Evolutionary conservation across 2,797 vertebrate genomes (phyloP), one percentile per base, ranked within the genome.

Genomic region (Melanotaenia boesemani): DNA sequence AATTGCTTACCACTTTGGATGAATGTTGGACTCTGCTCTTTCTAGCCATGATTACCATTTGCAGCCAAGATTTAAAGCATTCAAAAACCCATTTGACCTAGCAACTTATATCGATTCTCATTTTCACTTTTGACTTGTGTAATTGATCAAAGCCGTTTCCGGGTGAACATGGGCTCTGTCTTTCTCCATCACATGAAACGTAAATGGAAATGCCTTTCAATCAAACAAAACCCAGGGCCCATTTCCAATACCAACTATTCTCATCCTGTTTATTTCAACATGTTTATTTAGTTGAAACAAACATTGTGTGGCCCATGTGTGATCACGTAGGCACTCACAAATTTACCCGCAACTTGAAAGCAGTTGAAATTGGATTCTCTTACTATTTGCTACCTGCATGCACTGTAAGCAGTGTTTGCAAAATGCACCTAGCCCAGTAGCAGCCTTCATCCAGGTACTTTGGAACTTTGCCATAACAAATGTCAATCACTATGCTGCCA

Each of bases 111-210:
- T 75, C 58, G 56, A 80, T 70, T 62, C 2, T 72, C 79, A 18
- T 32, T 74, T 71, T 72, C 16, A 34, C 24, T 48, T 84, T 28
- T 22, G 37, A 70, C 39, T 15, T 0, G 9, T 76, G 52, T 67
- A 67, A 63, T 70, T 71, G 60, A 77, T 79, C 52, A 74, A 79
- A 80, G 16, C 48, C 12, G 3, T 72, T 66, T 76, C 5, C 63
- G 55, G 59, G 32, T 52, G 24, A 39, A 20, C 0, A 4, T 9
- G 4, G 16, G 3, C 64, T 62, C 11, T 22, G 6, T 6, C 4
- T n/a, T 41, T 75, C 18, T 26, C 55, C 39, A 46, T 9, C 4
- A 26, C 54, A 28, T 24, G 22, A 24, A 24, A 22, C 11, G 26
- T 16, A 30, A 15, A 56, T 54, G 26, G 26, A 56, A 28, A 16